These are phyloP conservation scores for Ranitomeya variabilis DNA, from an alignment of 2,113 vertebrate genomes.

Conservation along the genomic window DNA sequence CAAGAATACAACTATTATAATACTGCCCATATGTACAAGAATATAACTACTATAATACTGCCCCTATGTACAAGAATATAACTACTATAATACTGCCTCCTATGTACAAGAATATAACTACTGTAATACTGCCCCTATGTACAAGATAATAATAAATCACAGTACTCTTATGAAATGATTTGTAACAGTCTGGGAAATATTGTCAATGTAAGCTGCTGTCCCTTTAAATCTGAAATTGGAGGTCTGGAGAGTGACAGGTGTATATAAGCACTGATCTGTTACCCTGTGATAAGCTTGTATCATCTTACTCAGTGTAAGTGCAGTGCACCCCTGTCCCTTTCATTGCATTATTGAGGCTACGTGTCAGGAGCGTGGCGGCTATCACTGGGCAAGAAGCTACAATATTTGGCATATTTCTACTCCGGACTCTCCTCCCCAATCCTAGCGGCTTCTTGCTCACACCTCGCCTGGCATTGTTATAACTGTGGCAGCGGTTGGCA, in stretches of 20 bases:
- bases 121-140: too few species aligned
- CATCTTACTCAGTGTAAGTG: background rate
- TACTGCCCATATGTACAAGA: too few species aligned
- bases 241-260: background rate
- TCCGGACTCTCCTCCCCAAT: background rate
- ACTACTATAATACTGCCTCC: too few species aligned
- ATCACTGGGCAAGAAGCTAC: background rate
- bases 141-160: too few species aligned
- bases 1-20: too few species aligned
- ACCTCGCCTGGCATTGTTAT: background rate
- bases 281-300: background rate
- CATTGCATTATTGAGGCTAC: background rate
- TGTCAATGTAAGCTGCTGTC: background rate
- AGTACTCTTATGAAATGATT: too few species aligned
- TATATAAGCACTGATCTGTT: conserved; percentile 3
- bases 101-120: too few species aligned
- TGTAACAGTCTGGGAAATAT: background rate
- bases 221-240: background rate
- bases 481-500: background rate
- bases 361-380: background rate
- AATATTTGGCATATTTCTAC: background rate
- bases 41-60: too few species aligned
- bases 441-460: background rate
- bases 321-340: background rate
- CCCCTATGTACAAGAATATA: too few species aligned